Evolutionary conservation across 2,113 vertebrate genomes (phyloP), one percentile per base, ranked within the genome.

Genomic region (Polypterus senegalus): DNA sequence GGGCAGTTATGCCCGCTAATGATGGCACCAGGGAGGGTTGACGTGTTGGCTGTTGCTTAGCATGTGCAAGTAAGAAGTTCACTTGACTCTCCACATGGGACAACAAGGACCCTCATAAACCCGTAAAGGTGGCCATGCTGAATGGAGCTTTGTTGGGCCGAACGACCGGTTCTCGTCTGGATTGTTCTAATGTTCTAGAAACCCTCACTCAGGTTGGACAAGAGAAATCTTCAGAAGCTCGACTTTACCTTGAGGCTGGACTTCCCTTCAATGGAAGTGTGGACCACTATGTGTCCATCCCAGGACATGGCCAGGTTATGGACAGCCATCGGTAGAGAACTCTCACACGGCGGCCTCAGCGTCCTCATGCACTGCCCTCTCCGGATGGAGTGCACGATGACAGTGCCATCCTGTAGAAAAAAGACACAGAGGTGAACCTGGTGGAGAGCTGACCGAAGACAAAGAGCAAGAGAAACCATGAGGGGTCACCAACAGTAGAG

Each of bases 341-440:
- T 95, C 69, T 95, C 93, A 66, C 85, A 92, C 1, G 92, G 93
- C 0, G 94, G 96, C 1, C 84, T 80, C 74, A 98, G 74, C 51
- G 88, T 93, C 65, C 89, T 86, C 89, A 97, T 84, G 8, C 93
- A 94, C 73, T 97, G 93, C 54, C 95, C 94, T 54, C 88, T 89
- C 54, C 85, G 88, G 64, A 97, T 73, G 0, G 91, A 88, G 74
- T 86, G 88, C 70, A 97, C 86, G 77, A 97, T 92, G 64, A 97
- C 91, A 0, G 90, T 95, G 55, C 95, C 92, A 51, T 95, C 92
- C 94, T 97, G 76, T 4, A 73, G 47, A 46, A 3, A 52, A 10
- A 10, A 60, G 54, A 67, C 53, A 61, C 6, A 43, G 7, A 47
- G 10, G 51, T 53, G 51, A 10, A 53, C 7, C 51, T 3, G 51